phyloP scores from a whole-genome alignment of 2,888 invertebrate species.

The Theodoxus fluviatilis region DNA sequence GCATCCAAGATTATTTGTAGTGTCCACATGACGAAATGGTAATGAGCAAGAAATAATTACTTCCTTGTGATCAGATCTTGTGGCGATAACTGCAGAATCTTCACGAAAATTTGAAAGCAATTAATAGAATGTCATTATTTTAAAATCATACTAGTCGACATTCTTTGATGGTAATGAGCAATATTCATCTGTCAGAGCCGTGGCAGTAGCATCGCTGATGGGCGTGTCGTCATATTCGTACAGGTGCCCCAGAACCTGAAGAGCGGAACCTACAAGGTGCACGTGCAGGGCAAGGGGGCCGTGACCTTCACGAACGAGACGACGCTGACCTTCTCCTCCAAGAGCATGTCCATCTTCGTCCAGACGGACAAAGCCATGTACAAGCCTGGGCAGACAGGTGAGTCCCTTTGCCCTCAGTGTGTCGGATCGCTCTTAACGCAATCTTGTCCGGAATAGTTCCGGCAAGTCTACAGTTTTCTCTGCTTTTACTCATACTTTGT shows the following conservation, averaged over 20 bases:
- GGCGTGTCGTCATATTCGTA: background rate
- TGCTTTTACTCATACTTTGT: no score
- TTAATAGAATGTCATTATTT: no score
- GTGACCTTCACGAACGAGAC: slow-evolving; percentile 44
- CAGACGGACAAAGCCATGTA: slow-evolving; percentile 57
- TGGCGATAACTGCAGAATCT: no score
- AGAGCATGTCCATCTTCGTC: slow-evolving; percentile 54
- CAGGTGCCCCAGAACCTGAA: slow-evolving; percentile 44
- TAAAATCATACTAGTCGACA: no score
- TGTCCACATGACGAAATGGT: no score
- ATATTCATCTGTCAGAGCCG: no score
- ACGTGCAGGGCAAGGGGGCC: slow-evolving; percentile 44
- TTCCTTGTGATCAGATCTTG: no score
- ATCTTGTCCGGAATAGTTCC: background rate
- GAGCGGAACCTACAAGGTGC: slow-evolving; percentile 40
- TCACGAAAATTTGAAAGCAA: no score
- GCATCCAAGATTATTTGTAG: no score
- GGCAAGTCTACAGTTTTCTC: background rate
- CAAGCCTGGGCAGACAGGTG: slow-evolving; percentile 54
- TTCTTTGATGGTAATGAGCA: no score
- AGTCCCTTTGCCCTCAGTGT: background rate
- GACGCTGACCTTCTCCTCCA: slow-evolving; percentile 39
- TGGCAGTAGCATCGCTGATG: no score
- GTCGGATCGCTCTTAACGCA: background rate
- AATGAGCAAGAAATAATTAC: no score